Base-by-base conservation (phyloP, 2,888 invertebrate species). In the Phasia obesa region DNA sequence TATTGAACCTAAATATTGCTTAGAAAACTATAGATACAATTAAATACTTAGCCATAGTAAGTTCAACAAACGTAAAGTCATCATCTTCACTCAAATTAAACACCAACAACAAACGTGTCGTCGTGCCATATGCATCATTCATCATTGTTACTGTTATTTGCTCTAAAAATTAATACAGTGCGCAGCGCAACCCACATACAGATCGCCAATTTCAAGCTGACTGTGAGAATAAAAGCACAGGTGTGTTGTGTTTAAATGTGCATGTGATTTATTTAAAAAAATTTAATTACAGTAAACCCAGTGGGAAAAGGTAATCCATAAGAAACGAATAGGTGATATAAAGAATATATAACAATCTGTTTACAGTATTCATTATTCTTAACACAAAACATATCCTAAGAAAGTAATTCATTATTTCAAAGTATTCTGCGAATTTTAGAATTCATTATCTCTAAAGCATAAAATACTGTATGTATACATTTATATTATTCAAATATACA, bases 131-230 rank as follows among this genome's bases (percentile, higher is more conserved):
- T 55, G 67, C 38, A 51, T n/a, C 69, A 74, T 78, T 17, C 27
- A 35, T 42, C 35, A 13, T 25, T 70, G 2, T 53, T 44, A 53
- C 59, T 23, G 64, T 64, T 74, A 71, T 74, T 74, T 70, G 70
- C 25, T 78, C 74, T 74, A 27, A 69, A 77, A 69, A 82, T 44
- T 53, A 38, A 59, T 23, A 38, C 57, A 69, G 55, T 27, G 17
- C 55, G 59, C 35, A 82, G 17, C 55, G 59, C 35, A 82, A 25
- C 82, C 82, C 78, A 82, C 82, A 82, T 60, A 78, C 27, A n/a
- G 44, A 17, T 38, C 11, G 23, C 11, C 21, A 51, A 27, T 15
- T 2, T 23, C 15, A 15, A 23, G 23, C 6, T 23, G 15, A 1
- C 9, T 35, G 31, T 31, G 19, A 25, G 11, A 49, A 35, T n/a